These are phyloP conservation scores for Sycobia sp. DNA, from an alignment of 1,140 invertebrate genomes.

Conservation along the genomic window DNA sequence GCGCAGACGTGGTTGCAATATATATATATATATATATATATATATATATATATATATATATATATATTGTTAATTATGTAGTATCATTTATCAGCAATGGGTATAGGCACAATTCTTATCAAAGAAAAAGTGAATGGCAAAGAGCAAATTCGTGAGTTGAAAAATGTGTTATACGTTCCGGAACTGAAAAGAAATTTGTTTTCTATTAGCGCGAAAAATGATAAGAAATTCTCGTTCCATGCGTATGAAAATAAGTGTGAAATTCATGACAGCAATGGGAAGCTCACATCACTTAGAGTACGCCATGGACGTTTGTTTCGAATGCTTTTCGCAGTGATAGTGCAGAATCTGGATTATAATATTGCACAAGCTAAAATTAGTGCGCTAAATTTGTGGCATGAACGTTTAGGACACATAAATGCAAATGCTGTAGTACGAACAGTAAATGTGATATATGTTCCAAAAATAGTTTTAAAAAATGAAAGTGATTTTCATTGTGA, in stretches of 20 bases:
- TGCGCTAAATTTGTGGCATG: conserved; percentile 22
- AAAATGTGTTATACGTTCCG: too few relatives aligned
- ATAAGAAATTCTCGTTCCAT: conserved; percentile 13
- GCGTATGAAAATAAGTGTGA: neutral
- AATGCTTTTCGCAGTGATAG: conserved; percentile 19
- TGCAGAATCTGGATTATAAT: conserved; percentile 9
- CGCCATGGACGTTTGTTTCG: conserved; percentile 8
- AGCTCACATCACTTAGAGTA: neutral
- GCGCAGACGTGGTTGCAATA: too few relatives aligned
- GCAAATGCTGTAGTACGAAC: neutral
- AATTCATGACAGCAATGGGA: neutral
- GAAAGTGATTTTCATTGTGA: neutral
- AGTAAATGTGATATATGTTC: neutral
- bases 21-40: too few relatives aligned
- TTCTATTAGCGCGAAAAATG: conserved; percentile 16
- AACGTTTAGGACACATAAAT: neutral
- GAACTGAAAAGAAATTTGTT: too few relatives aligned
- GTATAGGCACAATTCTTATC: too few relatives aligned
- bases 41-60: too few relatives aligned
- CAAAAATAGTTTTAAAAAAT: too few relatives aligned
- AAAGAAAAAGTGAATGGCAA: too few relatives aligned
- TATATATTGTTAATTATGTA: too few relatives aligned
- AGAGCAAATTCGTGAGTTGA: too few relatives aligned
- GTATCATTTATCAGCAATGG: too few relatives aligned
- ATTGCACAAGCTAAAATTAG: neutral